Conservation (phyloP, 2,797 vertebrate genomes). For the Muraenolepis orangiensis region DNA sequence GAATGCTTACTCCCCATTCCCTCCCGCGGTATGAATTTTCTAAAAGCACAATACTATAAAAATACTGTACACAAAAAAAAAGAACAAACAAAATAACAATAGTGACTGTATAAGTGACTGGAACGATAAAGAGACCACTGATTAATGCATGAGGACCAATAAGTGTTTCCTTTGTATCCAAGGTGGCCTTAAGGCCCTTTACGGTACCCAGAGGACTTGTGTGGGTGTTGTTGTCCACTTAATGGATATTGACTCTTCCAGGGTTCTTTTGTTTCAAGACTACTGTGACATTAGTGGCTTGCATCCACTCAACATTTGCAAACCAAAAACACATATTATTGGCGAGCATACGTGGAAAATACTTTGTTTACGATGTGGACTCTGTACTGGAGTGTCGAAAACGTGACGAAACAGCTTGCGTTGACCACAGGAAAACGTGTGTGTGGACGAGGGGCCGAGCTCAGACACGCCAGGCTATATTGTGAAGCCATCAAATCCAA, state of each 20-base stretch:
- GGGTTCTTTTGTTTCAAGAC: constrained; percentile 17
- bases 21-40: no score
- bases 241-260: constrained; percentile 40
- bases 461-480: not conserved
- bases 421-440: not conserved
- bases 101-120: no score
- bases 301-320: not conserved
- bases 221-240: constrained; percentile 33
- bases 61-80: no score
- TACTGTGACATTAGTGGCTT: constrained; percentile 14
- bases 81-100: no score
- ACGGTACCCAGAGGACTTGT: constrained; percentile 33
- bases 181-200: constrained; percentile 23
- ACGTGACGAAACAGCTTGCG: not conserved
- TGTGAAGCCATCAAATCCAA: not conserved
- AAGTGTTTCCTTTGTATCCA: constrained; percentile 19
- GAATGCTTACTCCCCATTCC: no score
- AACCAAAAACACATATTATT: constrained; percentile 6
- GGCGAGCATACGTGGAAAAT: not conserved
- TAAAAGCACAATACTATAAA: no score
- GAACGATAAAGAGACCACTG: no score
- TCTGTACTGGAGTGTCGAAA: not conserved
- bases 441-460: not conserved
- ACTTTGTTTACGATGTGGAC: not conserved
- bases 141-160: constrained; percentile 32